Conservation (phyloP, 2,888 invertebrate species). For the Oligia fasciuncula region DNA sequence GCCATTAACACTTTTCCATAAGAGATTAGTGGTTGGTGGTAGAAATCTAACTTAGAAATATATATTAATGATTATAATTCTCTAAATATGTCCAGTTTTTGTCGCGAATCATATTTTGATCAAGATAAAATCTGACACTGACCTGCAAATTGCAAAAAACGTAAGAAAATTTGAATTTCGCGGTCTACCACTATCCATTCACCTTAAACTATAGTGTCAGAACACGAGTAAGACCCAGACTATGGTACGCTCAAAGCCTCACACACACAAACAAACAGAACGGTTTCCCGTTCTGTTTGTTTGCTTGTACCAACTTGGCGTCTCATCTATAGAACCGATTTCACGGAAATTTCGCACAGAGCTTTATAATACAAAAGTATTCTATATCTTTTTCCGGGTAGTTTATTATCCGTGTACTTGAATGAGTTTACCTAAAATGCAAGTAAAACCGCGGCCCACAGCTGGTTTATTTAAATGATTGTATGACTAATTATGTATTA, state of each 20-base stretch:
- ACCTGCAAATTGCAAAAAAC: too few species aligned
- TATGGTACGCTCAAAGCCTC: not conserved
- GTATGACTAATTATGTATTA: not conserved
- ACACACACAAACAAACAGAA: not conserved
- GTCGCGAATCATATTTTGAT: too few species aligned
- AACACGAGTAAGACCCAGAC: not conserved
- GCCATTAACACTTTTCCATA: too few species aligned
- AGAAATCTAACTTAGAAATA: too few species aligned
- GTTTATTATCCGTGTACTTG: not conserved
- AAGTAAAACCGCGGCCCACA: not conserved
- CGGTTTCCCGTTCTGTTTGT: not conserved
- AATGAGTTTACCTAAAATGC: not conserved
- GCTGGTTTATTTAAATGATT: not conserved
- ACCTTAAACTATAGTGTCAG: conserved; percentile 1
- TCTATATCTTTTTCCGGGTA: not conserved
- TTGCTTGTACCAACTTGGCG: not conserved
- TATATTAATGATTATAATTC: too few species aligned
- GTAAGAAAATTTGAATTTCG: too few species aligned
- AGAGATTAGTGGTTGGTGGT: too few species aligned
- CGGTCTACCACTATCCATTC: too few species aligned
- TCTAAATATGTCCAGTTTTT: too few species aligned
- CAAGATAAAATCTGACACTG: too few species aligned
- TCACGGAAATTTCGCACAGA: not conserved
- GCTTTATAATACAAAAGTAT: not conserved
- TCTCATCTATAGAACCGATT: not conserved